Evolutionary conservation across 2,888 invertebrate species (phyloP), one percentile per base, ranked within the genome.

Genomic region (Zele albiditarsus): DNA sequence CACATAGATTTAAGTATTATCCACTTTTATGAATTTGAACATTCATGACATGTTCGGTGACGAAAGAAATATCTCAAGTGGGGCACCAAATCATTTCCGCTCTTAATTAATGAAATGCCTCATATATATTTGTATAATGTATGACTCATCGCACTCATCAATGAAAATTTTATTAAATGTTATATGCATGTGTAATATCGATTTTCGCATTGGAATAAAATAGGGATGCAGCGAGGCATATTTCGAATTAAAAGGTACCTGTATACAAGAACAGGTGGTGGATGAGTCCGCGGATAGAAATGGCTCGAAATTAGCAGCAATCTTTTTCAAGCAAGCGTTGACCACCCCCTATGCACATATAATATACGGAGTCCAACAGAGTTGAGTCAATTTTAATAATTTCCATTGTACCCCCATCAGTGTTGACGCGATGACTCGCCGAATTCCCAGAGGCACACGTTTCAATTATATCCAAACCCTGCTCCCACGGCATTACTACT

Each of bases 381-480:
- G 80, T 71, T 79, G 68, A 82, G 84, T 86, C 84, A 83, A 85
- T 84, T 85, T 85, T 85, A 85, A 84, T 85, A 85, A 84, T 83
- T 83, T 80, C 76, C 75, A 75, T 70, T 68, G 69, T 62, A 66
- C 72, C 53, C 33, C 72, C 73, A 27, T 77, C 71, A 67, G 73
- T 69, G 25, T 70, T 75, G 71, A 57, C 38, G 71, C 81, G 80
- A 85, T 85, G 85, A 85, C 85, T 84, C 76, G 85, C 79, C 76
- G 74, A 78, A 82, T 85, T 85, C 82, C 81, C 75, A 74, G 65
- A 75, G 70, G 75, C 74, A 77, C 81, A 77, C 81, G 79, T 84
- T 85, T 84, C 85, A 85, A 85, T 84, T 84, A 84, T 80, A 80
- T 79, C 72, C 77, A 77, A 77, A 74, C 77, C 78, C 73, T 76